Percentiles rank a stretch among this genome's conserved stretches.
Conservation (phyloP, 37 sponge, comb jelly and placozoan species). For the Hormiphora californensis region DNA sequence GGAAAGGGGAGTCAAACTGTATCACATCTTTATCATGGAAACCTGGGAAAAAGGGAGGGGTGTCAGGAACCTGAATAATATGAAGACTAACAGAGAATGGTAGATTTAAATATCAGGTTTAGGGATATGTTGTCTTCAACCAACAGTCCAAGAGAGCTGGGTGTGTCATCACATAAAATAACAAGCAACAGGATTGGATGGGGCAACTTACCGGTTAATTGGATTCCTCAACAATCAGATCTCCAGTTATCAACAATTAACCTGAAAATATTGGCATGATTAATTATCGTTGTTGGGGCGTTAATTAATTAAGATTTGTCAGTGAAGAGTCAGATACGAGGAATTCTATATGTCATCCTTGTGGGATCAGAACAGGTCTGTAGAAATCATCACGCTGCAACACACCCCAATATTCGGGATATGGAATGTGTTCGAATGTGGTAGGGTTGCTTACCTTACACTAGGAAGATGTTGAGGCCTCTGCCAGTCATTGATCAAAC, state of each 20-base stretch:
- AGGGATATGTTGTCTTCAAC: conserved; percentile 34
- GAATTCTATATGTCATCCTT: conserved; percentile 52
- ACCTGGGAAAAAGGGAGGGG: no score
- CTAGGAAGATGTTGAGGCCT: background rate
- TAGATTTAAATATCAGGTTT: background rate
- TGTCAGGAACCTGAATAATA: no score
- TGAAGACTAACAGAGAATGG: background rate
- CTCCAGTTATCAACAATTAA: no score
- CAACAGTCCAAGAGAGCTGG: conserved; percentile 56
- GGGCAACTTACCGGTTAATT: no score
- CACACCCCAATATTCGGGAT: no score
- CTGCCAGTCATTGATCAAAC: no score
- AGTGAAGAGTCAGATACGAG: conserved; percentile 35
- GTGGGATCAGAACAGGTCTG: conserved; percentile 49
- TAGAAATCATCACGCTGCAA: conserved; percentile 48
- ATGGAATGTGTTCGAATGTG: background rate
- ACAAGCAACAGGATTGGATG: background rate
- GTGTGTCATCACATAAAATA: conserved; percentile 46
- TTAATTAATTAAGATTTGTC: background rate
- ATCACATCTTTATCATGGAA: no score
- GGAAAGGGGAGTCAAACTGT: no score
- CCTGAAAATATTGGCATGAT: no score
- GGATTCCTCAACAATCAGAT: no score
- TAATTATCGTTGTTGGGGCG: background rate
- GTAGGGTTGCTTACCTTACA: background rate